Conservation (phyloP, 2,797 vertebrate species). For the Sebastes steindachneri region DNA sequence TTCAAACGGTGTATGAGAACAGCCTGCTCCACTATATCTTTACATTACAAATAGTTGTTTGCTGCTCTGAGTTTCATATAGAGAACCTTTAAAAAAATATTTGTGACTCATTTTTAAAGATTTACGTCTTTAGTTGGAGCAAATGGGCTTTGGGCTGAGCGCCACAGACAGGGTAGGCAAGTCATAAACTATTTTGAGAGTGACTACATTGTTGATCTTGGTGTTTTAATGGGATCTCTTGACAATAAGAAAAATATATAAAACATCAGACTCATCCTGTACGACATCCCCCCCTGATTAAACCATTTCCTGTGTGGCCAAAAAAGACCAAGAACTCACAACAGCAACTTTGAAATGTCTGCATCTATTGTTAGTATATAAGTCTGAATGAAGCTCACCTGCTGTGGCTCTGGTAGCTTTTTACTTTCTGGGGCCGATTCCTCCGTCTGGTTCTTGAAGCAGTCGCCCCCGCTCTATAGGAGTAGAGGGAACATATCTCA, state of each 20-base stretch:
- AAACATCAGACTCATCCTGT: neutral
- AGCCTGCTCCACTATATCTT: neutral
- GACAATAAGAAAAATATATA: neutral
- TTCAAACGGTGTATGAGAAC: no score
- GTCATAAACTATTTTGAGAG: no score
- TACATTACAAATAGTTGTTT: neutral
- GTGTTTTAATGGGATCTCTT: neutral
- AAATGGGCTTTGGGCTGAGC: neutral
- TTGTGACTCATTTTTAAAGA: neutral
- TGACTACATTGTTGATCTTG: neutral
- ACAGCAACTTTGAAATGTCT: neutral
- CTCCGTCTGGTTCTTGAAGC: slow-evolving; percentile 82
- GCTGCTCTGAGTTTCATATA: neutral
- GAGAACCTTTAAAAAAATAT: neutral
- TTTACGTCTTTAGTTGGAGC: neutral
- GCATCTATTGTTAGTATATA: neutral
- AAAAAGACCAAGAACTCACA: neutral
- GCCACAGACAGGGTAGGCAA: no score
- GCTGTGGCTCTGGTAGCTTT: slow-evolving; percentile 73
- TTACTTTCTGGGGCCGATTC: slow-evolving; percentile 73
- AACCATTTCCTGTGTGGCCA: neutral
- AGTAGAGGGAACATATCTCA: slow-evolving; percentile 10
- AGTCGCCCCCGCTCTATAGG: slow-evolving; percentile 73
- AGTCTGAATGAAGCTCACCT: slow-evolving; percentile 69
- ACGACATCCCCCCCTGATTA: neutral